phyloP scores from a whole-genome alignment of 2,888 invertebrate species.

The Terebella lapidaria region DNA sequence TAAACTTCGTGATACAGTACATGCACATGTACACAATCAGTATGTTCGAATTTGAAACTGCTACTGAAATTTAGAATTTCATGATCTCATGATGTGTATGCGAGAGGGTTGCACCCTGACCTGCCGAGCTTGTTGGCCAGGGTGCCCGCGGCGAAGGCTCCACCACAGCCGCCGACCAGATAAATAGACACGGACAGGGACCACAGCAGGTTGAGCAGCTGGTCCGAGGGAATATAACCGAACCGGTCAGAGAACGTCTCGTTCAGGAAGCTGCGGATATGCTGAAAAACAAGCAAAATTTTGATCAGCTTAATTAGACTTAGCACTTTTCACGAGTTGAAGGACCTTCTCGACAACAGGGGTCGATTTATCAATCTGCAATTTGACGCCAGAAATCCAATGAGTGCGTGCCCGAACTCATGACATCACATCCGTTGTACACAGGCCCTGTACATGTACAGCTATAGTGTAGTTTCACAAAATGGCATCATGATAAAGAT shows the following conservation, averaged over 20 bases:
- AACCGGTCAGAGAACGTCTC: constrained; percentile 64
- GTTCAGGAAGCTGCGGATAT: constrained; percentile 64
- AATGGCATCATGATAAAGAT: too few relatives aligned
- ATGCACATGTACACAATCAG: too few relatives aligned
- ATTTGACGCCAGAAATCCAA: not conserved
- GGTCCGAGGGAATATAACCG: constrained; percentile 46
- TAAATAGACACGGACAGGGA: constrained; percentile 28
- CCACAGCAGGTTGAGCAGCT: constrained; percentile 24
- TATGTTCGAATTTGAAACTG: too few relatives aligned
- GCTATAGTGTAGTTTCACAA: too few relatives aligned
- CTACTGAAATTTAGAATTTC: too few relatives aligned
- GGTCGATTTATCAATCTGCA: not conserved
- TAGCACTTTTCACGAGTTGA: too few relatives aligned
- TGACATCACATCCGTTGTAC: too few relatives aligned
- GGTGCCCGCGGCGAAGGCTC: constrained; percentile 27
- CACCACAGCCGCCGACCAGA: constrained; percentile 27
- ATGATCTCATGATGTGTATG: too few relatives aligned
- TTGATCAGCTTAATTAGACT: too few relatives aligned
- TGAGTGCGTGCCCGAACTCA: not conserved
- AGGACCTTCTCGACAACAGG: not conserved
- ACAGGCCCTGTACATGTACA: too few relatives aligned
- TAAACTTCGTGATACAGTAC: too few relatives aligned
- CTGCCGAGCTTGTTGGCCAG: constrained; percentile 27
- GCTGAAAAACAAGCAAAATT: not conserved
- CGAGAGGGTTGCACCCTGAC: too few relatives aligned